A percentile compares a stretch with the other conserved stretches of the same genome.
These are phyloP conservation scores for Archocentrus centrarchus DNA, from an alignment of 2,113 vertebrate species.

Conservation along the genomic window DNA sequence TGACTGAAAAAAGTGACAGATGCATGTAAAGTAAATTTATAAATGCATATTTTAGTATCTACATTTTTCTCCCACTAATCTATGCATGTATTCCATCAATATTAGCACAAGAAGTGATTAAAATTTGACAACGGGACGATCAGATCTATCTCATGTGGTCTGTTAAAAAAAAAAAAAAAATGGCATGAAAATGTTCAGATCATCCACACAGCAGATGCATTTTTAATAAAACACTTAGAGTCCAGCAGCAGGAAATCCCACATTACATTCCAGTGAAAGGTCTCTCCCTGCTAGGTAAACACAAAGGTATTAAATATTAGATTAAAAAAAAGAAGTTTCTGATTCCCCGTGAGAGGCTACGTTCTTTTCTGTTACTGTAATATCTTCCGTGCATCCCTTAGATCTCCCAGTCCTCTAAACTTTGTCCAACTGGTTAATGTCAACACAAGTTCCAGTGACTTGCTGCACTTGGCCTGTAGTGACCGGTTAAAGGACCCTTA, in stretches of 20 bases:
- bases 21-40: background rate
- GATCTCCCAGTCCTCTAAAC: slow-evolving; percentile 15
- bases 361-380: slow-evolving; percentile 33
- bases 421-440: slow-evolving; percentile 50
- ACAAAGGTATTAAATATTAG: slow-evolving; percentile 43
- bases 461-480: slow-evolving; percentile 64
- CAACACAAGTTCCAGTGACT: slow-evolving; percentile 52
- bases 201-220: background rate
- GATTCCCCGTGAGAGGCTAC: slow-evolving; percentile 2
- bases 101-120: background rate
- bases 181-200: slow-evolving; percentile 11
- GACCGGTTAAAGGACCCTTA: slow-evolving; percentile 45
- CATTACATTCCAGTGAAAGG: background rate
- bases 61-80: background rate
- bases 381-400: slow-evolving; percentile 16
- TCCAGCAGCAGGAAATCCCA: background rate
- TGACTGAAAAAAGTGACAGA: background rate
- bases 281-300: slow-evolving; percentile 9
- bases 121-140: slow-evolving; percentile 13
- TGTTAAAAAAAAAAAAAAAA: background rate
- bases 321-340: background rate
- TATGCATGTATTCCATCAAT: background rate
- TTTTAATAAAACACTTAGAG: background rate
- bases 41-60: background rate
- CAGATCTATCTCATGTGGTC: background rate